These are phyloP conservation scores for Thalassarche chlororhynchos DNA, from an alignment of 2,113 vertebrate species.

Conservation along the genomic window DNA sequence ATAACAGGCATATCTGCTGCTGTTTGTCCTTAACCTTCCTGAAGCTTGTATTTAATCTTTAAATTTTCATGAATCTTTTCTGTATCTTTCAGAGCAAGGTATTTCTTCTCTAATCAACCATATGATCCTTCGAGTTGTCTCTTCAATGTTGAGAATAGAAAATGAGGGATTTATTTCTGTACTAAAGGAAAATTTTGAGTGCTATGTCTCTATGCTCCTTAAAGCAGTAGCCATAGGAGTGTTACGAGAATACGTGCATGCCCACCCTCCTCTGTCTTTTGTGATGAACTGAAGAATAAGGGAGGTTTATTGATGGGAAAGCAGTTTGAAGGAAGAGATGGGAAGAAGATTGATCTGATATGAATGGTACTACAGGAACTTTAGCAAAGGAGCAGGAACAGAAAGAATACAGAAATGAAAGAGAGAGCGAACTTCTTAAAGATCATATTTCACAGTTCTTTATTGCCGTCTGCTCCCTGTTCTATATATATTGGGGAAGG, in stretches of 20 bases:
- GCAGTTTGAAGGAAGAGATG: neutral
- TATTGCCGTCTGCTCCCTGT: slow-evolving; percentile 1
- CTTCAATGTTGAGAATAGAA: neutral
- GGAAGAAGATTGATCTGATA: neutral
- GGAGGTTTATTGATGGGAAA: neutral
- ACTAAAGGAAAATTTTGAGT: neutral
- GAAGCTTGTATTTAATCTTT: neutral
- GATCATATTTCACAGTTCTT: slow-evolving; percentile 44
- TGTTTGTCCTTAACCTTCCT: neutral
- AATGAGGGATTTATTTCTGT: neutral
- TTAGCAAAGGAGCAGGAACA: neutral
- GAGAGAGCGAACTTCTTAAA: neutral
- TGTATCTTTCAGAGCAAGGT: neutral
- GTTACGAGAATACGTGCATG: fast-evolving
- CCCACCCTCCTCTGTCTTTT: neutral
- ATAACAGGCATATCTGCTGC: neutral
- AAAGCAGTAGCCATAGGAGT: neutral
- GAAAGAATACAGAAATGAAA: slow-evolving; percentile 17
- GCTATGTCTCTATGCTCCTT: neutral
- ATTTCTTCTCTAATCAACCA: neutral
- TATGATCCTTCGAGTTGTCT: neutral
- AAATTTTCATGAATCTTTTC: neutral
- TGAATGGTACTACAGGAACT: neutral
- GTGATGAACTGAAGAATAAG: neutral
- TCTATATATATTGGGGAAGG: neutral